These are phyloP conservation scores for Trissolcus japonicus DNA, from an alignment of 2,888 invertebrate species.

Conservation along the genomic window DNA sequence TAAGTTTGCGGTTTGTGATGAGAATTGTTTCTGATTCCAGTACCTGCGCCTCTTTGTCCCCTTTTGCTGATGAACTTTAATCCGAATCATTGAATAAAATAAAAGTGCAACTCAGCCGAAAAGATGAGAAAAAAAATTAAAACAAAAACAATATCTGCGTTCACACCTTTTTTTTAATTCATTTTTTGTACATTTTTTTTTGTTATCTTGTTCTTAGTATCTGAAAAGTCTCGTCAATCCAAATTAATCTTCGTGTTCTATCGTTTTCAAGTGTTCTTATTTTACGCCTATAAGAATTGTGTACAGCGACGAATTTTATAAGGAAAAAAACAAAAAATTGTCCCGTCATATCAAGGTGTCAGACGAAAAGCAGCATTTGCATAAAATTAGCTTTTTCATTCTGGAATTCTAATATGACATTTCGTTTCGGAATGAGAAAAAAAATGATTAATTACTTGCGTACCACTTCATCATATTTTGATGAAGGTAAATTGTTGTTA, in stretches of 20 bases:
- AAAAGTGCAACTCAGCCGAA: slow-evolving; percentile 2
- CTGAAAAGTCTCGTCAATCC: slow-evolving; percentile 37
- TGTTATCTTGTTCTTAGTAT: slow-evolving; percentile 24
- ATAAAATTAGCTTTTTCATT: slow-evolving; percentile 55
- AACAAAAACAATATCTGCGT: slow-evolving; percentile 20
- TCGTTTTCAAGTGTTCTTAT: slow-evolving; percentile 20
- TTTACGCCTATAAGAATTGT: slow-evolving; percentile 12
- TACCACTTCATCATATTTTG: slow-evolving; percentile 49
- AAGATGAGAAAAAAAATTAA: background rate
- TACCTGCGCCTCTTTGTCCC: slow-evolving; percentile 4
- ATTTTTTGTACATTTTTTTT: background rate
- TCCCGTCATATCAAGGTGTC: slow-evolving; percentile 51
- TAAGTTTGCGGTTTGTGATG: background rate
- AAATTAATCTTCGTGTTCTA: slow-evolving; percentile 46
- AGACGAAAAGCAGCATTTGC: slow-evolving; percentile 52
- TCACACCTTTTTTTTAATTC: slow-evolving; percentile 17
- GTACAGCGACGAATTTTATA: slow-evolving; percentile 35
- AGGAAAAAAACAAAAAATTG: slow-evolving; percentile 50
- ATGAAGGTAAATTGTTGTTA: slow-evolving; percentile 53
- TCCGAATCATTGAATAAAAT: background rate
- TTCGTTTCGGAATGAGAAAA: slow-evolving; percentile 30
- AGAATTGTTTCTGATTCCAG: background rate
- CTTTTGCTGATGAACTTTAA: slow-evolving; percentile 16
- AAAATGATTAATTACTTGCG: slow-evolving; percentile 46
- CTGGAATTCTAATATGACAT: slow-evolving; percentile 54